Evolutionary conservation across 2,113 vertebrate species (phyloP).

Genomic region (Colistium nudipinnis): DNA sequence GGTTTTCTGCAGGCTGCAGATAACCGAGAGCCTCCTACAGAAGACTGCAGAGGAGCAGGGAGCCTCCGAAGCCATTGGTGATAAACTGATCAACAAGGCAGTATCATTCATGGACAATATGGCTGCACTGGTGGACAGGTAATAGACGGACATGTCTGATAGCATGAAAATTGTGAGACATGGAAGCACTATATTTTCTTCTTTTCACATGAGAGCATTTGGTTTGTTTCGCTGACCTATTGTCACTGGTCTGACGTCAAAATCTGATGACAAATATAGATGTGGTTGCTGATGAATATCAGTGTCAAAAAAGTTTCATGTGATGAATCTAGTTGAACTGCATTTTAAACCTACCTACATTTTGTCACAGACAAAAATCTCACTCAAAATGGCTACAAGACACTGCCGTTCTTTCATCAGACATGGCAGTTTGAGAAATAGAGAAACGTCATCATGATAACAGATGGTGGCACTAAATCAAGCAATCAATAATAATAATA

Average conservation of each 20-base stretch:
- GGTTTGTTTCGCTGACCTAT: not conserved
- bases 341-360: constrained; percentile 1
- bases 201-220: not conserved
- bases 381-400: too few species aligned
- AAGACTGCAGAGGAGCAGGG: constrained; percentile 55
- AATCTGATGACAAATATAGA: not conserved
- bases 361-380: not conserved
- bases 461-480: too few species aligned
- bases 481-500: too few species aligned
- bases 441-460: too few species aligned
- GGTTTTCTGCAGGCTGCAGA: constrained; percentile 65
- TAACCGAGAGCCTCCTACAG: constrained; percentile 67
- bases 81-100: constrained; percentile 69
- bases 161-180: not conserved
- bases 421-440: too few species aligned
- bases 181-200: too few species aligned
- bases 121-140: constrained; percentile 65
- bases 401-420: too few species aligned
- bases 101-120: constrained; percentile 70
- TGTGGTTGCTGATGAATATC: not conserved
- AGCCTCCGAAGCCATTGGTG: constrained; percentile 47
- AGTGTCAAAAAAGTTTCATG: not conserved
- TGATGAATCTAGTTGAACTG: constrained; percentile 1
- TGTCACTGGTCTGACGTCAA: not conserved
- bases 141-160: constrained; percentile 3